These are phyloP conservation scores for Formicarius rufipectus DNA, from an alignment of 2,113 vertebrate species.

Conservation along the genomic window DNA sequence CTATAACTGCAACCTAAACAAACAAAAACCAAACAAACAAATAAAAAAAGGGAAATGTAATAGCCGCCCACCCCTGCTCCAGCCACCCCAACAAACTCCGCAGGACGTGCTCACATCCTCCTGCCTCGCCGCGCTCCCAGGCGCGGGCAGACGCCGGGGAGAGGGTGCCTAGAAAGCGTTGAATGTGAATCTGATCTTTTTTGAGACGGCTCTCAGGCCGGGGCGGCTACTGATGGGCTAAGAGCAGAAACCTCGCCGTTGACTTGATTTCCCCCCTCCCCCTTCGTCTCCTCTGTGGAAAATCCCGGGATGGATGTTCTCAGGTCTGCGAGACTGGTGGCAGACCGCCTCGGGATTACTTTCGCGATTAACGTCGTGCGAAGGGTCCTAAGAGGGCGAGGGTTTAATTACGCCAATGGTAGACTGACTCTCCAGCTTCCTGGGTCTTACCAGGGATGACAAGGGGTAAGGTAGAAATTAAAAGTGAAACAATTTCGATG, in stretches of 20 bases:
- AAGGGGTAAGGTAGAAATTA: constrained; percentile 21
- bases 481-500: background rate
- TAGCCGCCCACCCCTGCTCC: background rate
- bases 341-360: background rate
- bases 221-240: background rate
- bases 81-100: background rate
- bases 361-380: background rate
- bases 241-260: background rate
- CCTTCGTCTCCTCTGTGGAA: constrained; percentile 1
- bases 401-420: background rate
- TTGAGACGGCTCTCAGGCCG: background rate
- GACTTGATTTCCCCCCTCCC: background rate
- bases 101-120: background rate
- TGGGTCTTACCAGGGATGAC: constrained; percentile 12
- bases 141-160: background rate
- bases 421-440: background rate
- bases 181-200: background rate
- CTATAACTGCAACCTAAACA: background rate
- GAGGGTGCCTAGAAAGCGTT: background rate
- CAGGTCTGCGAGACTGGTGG: background rate
- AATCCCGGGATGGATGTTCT: background rate
- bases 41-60: background rate
- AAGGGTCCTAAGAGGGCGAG: background rate
- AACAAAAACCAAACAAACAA: too few relatives aligned
- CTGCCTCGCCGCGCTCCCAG: background rate